These are phyloP conservation scores for Andrena fulva DNA, from an alignment of 2,888 invertebrate species.

Conservation along the genomic window DNA sequence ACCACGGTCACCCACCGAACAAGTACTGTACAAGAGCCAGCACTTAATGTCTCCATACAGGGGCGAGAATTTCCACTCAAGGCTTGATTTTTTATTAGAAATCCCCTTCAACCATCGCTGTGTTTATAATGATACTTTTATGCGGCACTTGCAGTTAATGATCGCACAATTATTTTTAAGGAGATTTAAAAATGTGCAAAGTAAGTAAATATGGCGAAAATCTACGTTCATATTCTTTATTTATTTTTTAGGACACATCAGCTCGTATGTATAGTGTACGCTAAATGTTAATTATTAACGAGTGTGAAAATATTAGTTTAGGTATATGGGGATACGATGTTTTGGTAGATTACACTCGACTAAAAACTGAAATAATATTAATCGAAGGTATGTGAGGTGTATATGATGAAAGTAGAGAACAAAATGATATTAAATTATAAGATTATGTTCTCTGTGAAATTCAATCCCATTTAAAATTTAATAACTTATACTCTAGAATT, in stretches of 20 bases:
- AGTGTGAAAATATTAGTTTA: no score
- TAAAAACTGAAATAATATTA: no score
- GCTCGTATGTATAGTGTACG: no score
- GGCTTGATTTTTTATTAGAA: neutral
- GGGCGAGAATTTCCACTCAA: neutral
- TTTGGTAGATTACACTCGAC: no score
- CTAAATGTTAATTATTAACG: no score
- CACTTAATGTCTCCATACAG: conserved; percentile 55
- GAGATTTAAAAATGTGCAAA: neutral
- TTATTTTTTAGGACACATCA: neutral
- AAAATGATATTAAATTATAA: neutral
- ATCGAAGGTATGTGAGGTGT: neutral
- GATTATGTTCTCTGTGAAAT: neutral
- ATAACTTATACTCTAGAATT: neutral
- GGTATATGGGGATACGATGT: no score
- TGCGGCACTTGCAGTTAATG: neutral
- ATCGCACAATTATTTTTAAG: neutral
- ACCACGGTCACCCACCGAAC: conserved; percentile 49
- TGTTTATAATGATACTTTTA: neutral
- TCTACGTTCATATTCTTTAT: neutral
- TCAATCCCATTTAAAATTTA: neutral
- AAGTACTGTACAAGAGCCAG: conserved; percentile 49
- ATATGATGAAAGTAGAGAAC: neutral
- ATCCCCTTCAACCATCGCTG: neutral
- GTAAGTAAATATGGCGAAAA: neutral